Base-by-base conservation (phyloP, 1,140 invertebrate genomes). In the Tetragonula clypearis region DNA sequence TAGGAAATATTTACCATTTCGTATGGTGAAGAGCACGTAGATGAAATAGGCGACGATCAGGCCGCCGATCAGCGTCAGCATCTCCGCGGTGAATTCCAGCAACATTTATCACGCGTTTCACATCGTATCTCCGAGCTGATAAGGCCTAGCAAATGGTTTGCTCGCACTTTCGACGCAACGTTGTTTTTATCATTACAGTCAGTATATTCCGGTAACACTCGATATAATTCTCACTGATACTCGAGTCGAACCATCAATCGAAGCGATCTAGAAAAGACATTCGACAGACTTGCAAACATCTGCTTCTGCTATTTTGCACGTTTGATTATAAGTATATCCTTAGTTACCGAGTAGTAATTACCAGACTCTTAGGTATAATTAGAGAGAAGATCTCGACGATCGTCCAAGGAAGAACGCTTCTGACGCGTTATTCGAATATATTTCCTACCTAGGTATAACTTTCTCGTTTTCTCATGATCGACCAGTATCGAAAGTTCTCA, bases 21-120 rank as follows among this genome's bases (percentile, higher is more conserved):
- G 92, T 35, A 82, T 91, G 55, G 81, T 82, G 82, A 93, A 60
- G 35, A 94, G 84, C 65, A 94, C 83, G 90, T 95, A 95, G 90
- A 94, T 75, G 56, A 94, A 89, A 86, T 93, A 95, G 72, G 86
- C 86, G 82, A 95, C 79, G 91, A 95, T 88, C 41, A 95, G 87
- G 56, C 93, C 94, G 49, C 93, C 94, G 84, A 95, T 92, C 73
- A 95, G 77, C 80, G 92, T 93, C 91, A 95, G 91, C 92, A 94
- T 94, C 79, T 94, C 92, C 85, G 90, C 88, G 41, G 93, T 65
- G 23, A 93, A 53, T 92, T 91, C 90, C 86, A 92, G 88, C 88
- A 93, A 93, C 92, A 94, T 94, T 90, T 90, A 91, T 88, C 88
- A 83, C 74, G 66, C 68, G 71, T 78, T 84, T 90, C 85, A 77